Percentiles rank a stretch among this genome's conserved stretches.
Evolutionary conservation across 2,888 invertebrate genomes (phyloP).

Genomic region (Hoplodrina blanda): DNA sequence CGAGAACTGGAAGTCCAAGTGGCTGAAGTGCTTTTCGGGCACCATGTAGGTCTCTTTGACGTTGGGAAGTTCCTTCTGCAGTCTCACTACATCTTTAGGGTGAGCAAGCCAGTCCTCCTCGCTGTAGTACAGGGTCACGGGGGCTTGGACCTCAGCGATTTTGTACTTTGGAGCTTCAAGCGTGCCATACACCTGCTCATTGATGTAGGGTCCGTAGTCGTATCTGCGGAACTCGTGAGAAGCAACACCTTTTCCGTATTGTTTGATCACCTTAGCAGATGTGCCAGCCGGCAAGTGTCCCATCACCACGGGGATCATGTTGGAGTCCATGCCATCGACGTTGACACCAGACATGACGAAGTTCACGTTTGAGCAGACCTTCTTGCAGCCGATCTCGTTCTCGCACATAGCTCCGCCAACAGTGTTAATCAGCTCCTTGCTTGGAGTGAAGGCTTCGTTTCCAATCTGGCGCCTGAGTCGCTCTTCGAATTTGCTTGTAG

Average conservation of each 20-base stretch:
- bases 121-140: slow-evolving; percentile 83
- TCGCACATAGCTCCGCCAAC: slow-evolving; percentile 82
- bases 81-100: slow-evolving; percentile 90
- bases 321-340: slow-evolving; percentile 88
- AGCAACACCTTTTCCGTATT: slow-evolving; percentile 89
- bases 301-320: slow-evolving; percentile 89
- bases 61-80: slow-evolving; percentile 90
- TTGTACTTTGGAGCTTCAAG: slow-evolving; percentile 81
- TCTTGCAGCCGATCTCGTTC: slow-evolving; percentile 80
- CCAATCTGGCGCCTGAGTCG: slow-evolving; percentile 73
- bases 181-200: slow-evolving; percentile 81
- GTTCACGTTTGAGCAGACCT: slow-evolving; percentile 91
- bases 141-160: slow-evolving; percentile 79
- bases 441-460: slow-evolving; percentile 78
- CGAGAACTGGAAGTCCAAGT: slow-evolving; percentile 87
- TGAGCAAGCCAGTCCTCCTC: slow-evolving; percentile 93
- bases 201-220: slow-evolving; percentile 81
- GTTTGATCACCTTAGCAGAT: slow-evolving; percentile 88
- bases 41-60: slow-evolving; percentile 89
- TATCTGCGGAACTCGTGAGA: slow-evolving; percentile 81
- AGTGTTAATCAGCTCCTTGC: slow-evolving; percentile 72
- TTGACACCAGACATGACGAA: slow-evolving; percentile 92
- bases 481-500: slow-evolving; percentile 75
- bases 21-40: slow-evolving; percentile 85
- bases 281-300: slow-evolving; percentile 90